A percentile compares a stretch with the other conserved stretches of the same genome.
Conservation (phyloP, 2,113 vertebrate genomes). For the Gavia stellata region DNA sequence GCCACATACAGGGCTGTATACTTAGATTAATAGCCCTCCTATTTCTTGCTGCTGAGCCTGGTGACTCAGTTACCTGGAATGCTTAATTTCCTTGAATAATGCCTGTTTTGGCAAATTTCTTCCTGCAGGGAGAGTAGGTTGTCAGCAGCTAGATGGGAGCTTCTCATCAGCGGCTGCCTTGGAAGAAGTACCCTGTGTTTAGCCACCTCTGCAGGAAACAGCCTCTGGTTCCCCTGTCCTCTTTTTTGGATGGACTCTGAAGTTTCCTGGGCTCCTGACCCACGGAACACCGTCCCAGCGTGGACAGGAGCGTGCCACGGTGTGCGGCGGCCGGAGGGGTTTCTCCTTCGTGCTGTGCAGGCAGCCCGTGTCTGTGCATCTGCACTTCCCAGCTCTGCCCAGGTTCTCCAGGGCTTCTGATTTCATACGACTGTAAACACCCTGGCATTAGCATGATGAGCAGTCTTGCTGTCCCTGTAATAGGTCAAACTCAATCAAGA, state of each 20-base stretch:
- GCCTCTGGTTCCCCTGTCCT: neutral
- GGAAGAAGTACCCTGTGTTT: neutral
- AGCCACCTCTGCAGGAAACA: neutral
- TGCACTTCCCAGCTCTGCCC: neutral
- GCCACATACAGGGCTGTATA: neutral
- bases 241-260: neutral
- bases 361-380: neutral
- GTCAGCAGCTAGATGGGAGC: neutral
- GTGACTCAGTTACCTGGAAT: constrained; percentile 12
- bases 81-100: constrained; percentile 10
- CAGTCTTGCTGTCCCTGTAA: neutral
- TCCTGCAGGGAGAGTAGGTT: neutral
- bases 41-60: neutral
- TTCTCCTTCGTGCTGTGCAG: neutral
- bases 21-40: neutral
- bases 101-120: neutral
- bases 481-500: neutral
- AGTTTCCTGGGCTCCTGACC: neutral
- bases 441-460: constrained; percentile 6
- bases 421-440: neutral
- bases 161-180: neutral
- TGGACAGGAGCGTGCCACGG: neutral
- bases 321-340: neutral
- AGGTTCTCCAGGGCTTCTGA: neutral
- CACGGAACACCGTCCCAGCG: neutral